Evolutionary conservation across 2,888 invertebrate species (phyloP).

Genomic region (Dioctria rufipes): DNA sequence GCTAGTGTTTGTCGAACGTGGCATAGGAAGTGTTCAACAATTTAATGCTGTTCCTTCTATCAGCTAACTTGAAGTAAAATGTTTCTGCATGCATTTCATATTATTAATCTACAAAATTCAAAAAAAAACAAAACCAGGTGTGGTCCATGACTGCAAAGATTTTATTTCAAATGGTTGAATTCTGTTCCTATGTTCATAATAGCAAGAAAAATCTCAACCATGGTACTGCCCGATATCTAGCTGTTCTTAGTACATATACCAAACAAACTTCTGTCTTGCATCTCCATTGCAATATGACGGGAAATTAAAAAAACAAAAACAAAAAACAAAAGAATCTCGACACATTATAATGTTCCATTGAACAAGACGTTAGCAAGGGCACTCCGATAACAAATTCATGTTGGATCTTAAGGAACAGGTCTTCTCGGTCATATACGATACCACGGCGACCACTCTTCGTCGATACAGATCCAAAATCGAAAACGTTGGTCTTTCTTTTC

Average conservation of each 20-base stretch:
- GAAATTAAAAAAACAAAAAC: conserved; percentile 19
- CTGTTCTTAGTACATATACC: not conserved
- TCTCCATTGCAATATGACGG: conserved; percentile 23
- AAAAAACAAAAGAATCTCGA: conserved; percentile 34
- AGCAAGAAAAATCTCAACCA: conserved; percentile 18
- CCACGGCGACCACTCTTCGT: not conserved
- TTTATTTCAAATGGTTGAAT: conserved; percentile 19
- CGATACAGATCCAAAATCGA: conserved; percentile 8
- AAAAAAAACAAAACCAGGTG: conserved; percentile 18
- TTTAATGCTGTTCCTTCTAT: conserved; percentile 49
- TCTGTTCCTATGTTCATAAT: conserved; percentile 26
- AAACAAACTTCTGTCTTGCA: conserved; percentile 35
- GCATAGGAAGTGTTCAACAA: conserved; percentile 52
- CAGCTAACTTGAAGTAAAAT: conserved; percentile 31
- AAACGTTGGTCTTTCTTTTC: not conserved
- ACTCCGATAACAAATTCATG: conserved; percentile 56
- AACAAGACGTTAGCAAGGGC: conserved; percentile 58
- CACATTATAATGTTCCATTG: conserved; percentile 55
- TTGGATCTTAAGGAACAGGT: conserved; percentile 41
- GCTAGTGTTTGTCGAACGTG: conserved; percentile 48
- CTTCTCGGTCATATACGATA: not conserved
- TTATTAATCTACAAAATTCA: conserved; percentile 52
- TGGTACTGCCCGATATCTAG: not conserved
- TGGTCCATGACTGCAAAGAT: conserved; percentile 33
- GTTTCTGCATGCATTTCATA: conserved; percentile 43